Percentiles rank a stretch among this genome's conserved stretches.
These are phyloP conservation scores for Erebia palarica DNA, from an alignment of 2,888 invertebrate genomes.

Conservation along the genomic window DNA sequence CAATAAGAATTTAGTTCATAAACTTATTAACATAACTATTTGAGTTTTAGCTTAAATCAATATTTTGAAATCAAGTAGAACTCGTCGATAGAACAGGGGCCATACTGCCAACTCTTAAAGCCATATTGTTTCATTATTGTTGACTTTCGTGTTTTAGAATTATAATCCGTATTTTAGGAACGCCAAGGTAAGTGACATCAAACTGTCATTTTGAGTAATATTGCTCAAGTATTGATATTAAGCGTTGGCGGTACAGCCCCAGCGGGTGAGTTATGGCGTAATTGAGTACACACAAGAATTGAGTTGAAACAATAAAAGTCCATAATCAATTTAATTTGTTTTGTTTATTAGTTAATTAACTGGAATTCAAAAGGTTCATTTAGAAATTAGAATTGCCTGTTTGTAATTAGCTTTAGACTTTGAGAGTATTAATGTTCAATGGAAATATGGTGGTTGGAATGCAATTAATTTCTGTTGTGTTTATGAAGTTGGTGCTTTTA, in stretches of 20 bases:
- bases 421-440: conserved; percentile 20
- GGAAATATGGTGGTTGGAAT: conserved; percentile 10
- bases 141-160: no score
- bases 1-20: no score
- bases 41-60: not conserved
- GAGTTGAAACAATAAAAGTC: conserved; percentile 22
- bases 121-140: no score
- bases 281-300: not conserved
- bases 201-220: no score
- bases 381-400: conserved; percentile 21
- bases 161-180: no score
- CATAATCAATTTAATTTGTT: conserved; percentile 24
- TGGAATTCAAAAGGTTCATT: conserved; percentile 21
- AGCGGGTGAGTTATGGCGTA: conserved; percentile 1
- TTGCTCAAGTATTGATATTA: no score
- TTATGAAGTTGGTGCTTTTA: not conserved
- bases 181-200: no score
- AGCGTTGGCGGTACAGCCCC: no score
- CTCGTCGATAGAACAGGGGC: not conserved
- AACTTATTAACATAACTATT: not conserved
- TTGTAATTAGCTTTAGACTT: conserved; percentile 15
- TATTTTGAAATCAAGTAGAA: not conserved
- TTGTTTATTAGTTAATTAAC: conserved; percentile 30
- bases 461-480: conserved; percentile 19
- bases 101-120: no score